Base-by-base conservation (phyloP, 1,140 invertebrate genomes). In the Potamilus streckersoni region DNA sequence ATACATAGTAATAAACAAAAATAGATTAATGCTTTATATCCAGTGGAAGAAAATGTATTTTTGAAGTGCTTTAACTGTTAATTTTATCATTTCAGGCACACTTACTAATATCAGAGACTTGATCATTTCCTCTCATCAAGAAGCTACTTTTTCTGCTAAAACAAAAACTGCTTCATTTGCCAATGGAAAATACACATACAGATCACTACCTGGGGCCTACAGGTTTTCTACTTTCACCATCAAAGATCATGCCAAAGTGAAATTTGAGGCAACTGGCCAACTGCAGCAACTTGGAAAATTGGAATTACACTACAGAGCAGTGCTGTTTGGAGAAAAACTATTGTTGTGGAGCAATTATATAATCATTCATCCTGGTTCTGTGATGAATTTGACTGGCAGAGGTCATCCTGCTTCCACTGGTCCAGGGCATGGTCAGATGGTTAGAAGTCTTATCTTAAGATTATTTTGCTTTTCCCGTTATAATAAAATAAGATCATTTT, bases 71-170 rank as follows among this genome's bases (percentile, higher is more conserved):
- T 49, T 49, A 49, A 49, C 38, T 49, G 38, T 73, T 49, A 69
- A 49, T 68, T 19, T 19, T 61, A 23, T 73, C 69, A 57, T 76
- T 74, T 27, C 71, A 86, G 84, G 84, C 31, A 82, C 78, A 27
- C 67, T 86, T 23, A 83, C 83, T 31, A 86, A 86, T 71, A 81
- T 86, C 16, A 73, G 77, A 23, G 79, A 78, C 62, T 65, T 86
- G 71, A 79, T 86, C 19, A 81, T 86, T 38, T 80, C 85, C 5
- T 80, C 82, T 16, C 61, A 80, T 23, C 83, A 85, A 74, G 78
- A 80, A 23, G 82, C 79, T 38, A 79, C 71, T 62, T 80, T 86
- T 23, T 82, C 82, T 31, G 72, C 79, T 17, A 79, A 80, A 16
- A 84, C 81, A 5, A 66, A 79, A 17, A 86, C 83, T 15, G 83